Evolutionary conservation across 2,888 invertebrate genomes (phyloP), one percentile per base, ranked within the genome.

Genomic region (Notodonta dromedarius): DNA sequence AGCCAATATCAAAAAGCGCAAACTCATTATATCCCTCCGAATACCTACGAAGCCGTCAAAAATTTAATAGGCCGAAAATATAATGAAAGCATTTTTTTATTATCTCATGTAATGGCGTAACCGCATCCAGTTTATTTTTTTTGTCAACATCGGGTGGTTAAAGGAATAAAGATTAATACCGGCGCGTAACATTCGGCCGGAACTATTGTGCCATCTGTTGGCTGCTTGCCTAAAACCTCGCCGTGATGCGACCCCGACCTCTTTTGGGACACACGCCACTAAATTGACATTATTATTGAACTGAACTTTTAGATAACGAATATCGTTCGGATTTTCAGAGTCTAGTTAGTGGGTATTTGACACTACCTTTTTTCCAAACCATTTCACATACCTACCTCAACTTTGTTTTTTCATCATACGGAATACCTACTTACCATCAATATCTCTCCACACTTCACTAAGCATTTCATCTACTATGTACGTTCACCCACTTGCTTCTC

Each of bases 121-220:
- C 50, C 16, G 11, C 5, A 14, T 40, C 56, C 5, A 24, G 7
- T 32, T 42, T 46, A 46, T 46, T 48, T 48, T 14, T 13, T 8
- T 7, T 32, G 12, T 52, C 42, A 14, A 68, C 54, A 70, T 62
- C 58, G 59, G 57, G 55, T 62, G 64, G 64, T 62, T 70, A 56
- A 51, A 67, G 64, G 62, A 66, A 71, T 66, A 69, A 44, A 74
- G 64, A 70, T 67, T 63, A 69, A 56, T 24, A 56, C 40, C 61
- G 57, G 62, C 58, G 56, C 60, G 63, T 63, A 65, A 68, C 66
- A 61, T 71, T 67, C 56, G 73, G 74, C 74, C 77, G 77, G 77
- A 81, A 83, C 79, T 78, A 82, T 83, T 82, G 82, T 80, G 77
- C 82, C 90, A 89, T 90, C 87, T 90, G 89, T 88, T 91, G 91